Evolutionary conservation across 2,797 vertebrate species (phyloP).

Genomic region (Ptychobarbus kaznakovi): DNA sequence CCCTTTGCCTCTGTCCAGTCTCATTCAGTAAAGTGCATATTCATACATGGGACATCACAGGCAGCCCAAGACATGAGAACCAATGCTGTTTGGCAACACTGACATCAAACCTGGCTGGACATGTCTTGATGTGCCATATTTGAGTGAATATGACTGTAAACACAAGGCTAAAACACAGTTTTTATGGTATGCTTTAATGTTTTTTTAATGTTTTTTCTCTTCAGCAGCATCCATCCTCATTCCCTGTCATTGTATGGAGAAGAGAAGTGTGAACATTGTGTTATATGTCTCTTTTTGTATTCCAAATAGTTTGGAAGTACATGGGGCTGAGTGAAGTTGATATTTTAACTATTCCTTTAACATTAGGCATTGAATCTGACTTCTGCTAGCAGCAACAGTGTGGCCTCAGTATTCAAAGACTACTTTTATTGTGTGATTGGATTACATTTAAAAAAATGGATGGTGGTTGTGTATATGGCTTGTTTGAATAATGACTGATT

Average conservation of each 20-base stretch:
- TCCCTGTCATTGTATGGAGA: not conserved
- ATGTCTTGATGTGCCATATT: not conserved
- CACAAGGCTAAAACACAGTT: not conserved
- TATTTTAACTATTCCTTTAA: not conserved
- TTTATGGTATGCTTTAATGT: not conserved
- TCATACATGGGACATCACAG: no score
- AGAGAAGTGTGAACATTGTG: not conserved
- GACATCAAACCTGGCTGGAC: not conserved
- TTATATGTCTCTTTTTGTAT: not conserved
- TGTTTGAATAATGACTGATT: conserved; percentile 27
- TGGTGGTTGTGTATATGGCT: conserved; percentile 11
- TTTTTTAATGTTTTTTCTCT: not conserved
- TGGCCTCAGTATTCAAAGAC: not conserved
- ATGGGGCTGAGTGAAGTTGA: not conserved
- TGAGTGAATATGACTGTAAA: not conserved
- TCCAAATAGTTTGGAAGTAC: not conserved
- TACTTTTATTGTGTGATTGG: not conserved
- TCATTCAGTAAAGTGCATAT: not conserved
- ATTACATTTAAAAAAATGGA: not conserved
- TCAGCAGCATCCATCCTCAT: not conserved
- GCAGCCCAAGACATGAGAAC: not conserved
- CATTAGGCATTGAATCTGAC: not conserved
- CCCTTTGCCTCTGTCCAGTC: not conserved
- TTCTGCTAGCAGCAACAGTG: not conserved
- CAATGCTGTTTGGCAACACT: not conserved